These are phyloP conservation scores for Glyphotaelius pellucidus DNA, from an alignment of 2,888 invertebrate species.

Conservation along the genomic window DNA sequence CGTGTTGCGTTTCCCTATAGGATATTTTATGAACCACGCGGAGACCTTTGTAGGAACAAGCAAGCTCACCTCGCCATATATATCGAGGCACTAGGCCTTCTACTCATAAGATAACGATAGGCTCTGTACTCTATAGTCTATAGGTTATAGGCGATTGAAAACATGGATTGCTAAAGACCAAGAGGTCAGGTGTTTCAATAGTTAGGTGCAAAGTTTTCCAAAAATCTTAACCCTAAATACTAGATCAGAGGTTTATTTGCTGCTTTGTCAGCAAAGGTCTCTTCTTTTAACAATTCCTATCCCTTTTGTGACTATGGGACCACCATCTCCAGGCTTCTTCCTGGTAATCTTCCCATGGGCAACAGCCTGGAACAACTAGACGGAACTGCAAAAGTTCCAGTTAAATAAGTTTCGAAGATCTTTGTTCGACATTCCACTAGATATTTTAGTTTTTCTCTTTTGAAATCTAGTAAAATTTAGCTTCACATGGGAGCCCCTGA, in stretches of 20 bases:
- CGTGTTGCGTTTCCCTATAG: neutral
- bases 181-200: neutral
- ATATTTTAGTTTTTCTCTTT: too few relatives aligned
- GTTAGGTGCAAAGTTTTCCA: neutral
- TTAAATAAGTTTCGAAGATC: too few relatives aligned
- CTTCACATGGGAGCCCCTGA: too few relatives aligned
- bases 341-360: too few relatives aligned
- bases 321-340: too few relatives aligned
- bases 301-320: too few relatives aligned
- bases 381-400: too few relatives aligned
- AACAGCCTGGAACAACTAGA: too few relatives aligned
- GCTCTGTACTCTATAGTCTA: neutral
- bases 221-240: neutral
- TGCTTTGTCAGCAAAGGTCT: neutral
- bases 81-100: neutral
- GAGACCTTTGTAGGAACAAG: slow-evolving; percentile 2
- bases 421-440: too few relatives aligned
- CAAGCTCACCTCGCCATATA: neutral
- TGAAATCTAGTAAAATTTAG: too few relatives aligned
- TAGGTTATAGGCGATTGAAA: neutral
- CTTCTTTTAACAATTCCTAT: neutral
- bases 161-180: neutral
- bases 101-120: neutral
- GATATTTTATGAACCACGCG: neutral
- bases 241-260: neutral